Evolutionary conservation across 2,797 vertebrate genomes (phyloP).

Genomic region (Pangasius macronema): DNA sequence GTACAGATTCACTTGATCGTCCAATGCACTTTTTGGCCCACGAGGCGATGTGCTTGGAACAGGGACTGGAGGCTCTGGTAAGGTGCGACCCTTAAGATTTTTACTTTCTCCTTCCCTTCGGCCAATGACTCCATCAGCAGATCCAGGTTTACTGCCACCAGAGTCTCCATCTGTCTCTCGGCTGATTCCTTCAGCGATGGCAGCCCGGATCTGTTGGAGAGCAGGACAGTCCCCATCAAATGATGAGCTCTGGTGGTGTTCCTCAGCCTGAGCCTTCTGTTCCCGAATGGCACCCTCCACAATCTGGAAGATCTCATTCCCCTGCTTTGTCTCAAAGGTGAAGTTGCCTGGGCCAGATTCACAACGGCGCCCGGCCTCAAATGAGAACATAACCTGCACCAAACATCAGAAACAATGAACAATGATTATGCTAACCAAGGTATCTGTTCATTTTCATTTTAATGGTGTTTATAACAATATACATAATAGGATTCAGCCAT

Average conservation of each 20-base stretch:
- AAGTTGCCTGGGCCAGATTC: conserved; percentile 96
- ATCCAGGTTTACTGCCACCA: conserved; percentile 71
- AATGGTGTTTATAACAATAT: not conserved
- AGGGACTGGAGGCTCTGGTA: conserved; percentile 74
- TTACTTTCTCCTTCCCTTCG: conserved; percentile 61
- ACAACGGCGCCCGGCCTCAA: conserved; percentile 93
- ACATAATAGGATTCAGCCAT: not conserved
- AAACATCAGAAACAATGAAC: conserved; percentile 8
- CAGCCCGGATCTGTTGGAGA: conserved; percentile 64
- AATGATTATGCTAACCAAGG: not conserved
- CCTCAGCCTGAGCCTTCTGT: conserved; percentile 86
- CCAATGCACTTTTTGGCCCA: conserved; percentile 55
- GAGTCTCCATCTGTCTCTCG: conserved; percentile 77
- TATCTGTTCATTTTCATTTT: not conserved
- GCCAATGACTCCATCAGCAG: conserved; percentile 72
- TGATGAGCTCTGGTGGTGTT: conserved; percentile 73
- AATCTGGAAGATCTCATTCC: conserved; percentile 91
- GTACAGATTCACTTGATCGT: conserved; percentile 77
- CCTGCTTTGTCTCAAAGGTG: conserved; percentile 95
- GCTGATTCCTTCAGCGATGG: conserved; percentile 56
- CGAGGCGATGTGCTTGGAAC: conserved; percentile 59
- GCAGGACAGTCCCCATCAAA: conserved; percentile 70
- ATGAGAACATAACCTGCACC: conserved; percentile 96
- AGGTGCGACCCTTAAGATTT: conserved; percentile 74
- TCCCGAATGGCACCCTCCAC: conserved; percentile 89